Evolutionary conservation across 2,113 vertebrate genomes (phyloP).

Genomic region (Melanostigma gelatinosum): DNA sequence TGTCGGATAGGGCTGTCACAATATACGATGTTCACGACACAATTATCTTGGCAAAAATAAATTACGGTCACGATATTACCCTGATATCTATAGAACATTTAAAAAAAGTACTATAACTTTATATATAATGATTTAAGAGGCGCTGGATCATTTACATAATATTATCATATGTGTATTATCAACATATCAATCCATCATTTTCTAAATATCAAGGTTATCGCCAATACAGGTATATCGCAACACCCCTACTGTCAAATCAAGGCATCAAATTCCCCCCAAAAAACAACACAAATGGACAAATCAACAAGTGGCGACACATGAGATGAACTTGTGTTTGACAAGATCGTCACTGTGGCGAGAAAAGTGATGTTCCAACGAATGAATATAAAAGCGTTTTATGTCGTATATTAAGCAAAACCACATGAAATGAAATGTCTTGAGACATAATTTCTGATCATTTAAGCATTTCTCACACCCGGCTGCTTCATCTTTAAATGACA

Average conservation of each 20-base stretch:
- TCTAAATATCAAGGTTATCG: no score
- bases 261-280: no score
- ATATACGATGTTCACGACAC: neutral
- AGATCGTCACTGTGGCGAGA: neutral
- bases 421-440: neutral
- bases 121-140: neutral
- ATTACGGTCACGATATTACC: neutral
- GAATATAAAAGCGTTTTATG: slow-evolving; percentile 2
- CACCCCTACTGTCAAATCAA: no score
- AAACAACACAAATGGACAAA: neutral
- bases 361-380: neutral
- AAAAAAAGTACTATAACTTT: no score
- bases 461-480: neutral
- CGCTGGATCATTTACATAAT: neutral
- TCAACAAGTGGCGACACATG: slow-evolving; percentile 13
- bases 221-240: no score
- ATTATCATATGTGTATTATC: no score
- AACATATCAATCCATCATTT: no score
- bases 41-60: neutral
- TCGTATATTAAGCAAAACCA: neutral
- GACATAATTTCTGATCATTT: neutral
- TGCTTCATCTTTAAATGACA: slow-evolving; percentile 3
- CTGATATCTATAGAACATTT: neutral
- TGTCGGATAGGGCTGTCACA: neutral
- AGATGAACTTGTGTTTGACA: slow-evolving; percentile 11